phyloP scores from a whole-genome alignment of 2,797 vertebrate species.

The Poecile montanus region DNA sequence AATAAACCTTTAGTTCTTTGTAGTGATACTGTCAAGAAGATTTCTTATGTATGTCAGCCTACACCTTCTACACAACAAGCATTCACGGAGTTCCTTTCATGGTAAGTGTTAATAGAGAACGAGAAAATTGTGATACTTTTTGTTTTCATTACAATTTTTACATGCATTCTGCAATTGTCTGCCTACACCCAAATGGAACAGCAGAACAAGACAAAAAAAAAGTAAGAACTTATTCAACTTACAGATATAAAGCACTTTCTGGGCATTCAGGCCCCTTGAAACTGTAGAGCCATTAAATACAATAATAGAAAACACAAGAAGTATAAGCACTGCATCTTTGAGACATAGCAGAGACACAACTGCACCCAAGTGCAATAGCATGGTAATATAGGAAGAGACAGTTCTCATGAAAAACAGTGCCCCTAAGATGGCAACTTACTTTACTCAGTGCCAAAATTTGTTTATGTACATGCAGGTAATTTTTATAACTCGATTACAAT shows the following conservation, averaged over 20 bases:
- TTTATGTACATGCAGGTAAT: neutral
- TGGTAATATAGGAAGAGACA: neutral
- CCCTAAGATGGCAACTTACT: neutral
- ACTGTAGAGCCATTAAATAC: neutral
- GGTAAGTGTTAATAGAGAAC: neutral
- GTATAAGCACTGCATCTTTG: neutral
- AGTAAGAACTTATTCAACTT: neutral
- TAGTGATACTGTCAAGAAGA: neutral
- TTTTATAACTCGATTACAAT: neutral
- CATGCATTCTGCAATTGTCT: neutral
- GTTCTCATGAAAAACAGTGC: neutral
- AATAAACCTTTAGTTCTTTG: neutral
- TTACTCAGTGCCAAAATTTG: neutral
- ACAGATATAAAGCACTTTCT: neutral
- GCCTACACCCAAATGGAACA: neutral
- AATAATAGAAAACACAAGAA: neutral
- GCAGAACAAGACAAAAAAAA: neutral
- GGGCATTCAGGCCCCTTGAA: neutral
- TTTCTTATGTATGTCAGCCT: neutral
- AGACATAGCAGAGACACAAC: neutral
- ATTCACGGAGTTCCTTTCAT: neutral
- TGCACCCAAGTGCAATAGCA: neutral
- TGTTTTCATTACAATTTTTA: neutral
- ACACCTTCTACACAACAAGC: neutral
- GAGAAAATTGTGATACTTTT: neutral